These are phyloP conservation scores for Tenualosa ilisha DNA, from an alignment of 2,797 vertebrate genomes.

Conservation along the genomic window DNA sequence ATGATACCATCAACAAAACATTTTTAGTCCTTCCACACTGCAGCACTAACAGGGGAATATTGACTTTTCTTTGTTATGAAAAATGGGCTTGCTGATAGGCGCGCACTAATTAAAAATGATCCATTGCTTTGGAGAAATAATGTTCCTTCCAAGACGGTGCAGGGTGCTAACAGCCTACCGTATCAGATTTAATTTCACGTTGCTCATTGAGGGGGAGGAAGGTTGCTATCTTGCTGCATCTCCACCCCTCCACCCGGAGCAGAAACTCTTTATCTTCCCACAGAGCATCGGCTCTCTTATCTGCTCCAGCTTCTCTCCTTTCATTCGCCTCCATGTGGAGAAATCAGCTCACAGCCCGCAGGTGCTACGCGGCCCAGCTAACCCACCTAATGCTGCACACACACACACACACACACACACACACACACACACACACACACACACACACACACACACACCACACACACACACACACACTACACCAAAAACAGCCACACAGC, in stretches of 20 bases:
- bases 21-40: slow-evolving; percentile 11
- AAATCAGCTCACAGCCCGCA: neutral
- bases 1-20: neutral
- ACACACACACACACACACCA: neutral
- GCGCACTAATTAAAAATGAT: slow-evolving; percentile 56
- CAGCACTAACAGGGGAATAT: slow-evolving; percentile 33
- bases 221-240: slow-evolving; percentile 35
- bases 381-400: slow-evolving; percentile 9
- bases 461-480: neutral
- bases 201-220: neutral
- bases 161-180: slow-evolving; percentile 10
- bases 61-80: slow-evolving; percentile 49
- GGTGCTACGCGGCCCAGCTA: neutral
- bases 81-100: slow-evolving; percentile 47
- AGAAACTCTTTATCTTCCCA: slow-evolving; percentile 3
- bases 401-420: neutral
- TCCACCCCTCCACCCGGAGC: neutral
- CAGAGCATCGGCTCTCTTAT: slow-evolving; percentile 14
- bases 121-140: slow-evolving; percentile 43
- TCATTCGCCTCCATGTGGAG: neutral
- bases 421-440: slow-evolving; percentile 2
- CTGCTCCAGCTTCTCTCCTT: neutral
- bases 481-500: neutral
- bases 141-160: slow-evolving; percentile 36
- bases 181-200: slow-evolving; percentile 52